These are phyloP conservation scores for Orycteropus afer DNA, from an alignment of 2,113 vertebrate genomes.

Conservation along the genomic window DNA sequence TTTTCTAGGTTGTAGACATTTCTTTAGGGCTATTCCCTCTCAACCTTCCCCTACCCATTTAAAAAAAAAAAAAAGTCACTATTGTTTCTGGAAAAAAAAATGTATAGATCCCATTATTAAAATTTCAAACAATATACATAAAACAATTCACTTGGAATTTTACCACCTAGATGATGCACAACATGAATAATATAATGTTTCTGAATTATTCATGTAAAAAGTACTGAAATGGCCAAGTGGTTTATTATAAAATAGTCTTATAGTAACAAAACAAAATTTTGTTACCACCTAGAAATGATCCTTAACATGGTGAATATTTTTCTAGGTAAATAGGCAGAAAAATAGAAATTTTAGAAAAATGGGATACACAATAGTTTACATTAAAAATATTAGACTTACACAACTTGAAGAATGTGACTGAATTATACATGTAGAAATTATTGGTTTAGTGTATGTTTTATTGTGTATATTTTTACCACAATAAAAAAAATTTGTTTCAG, in stretches of 20 bases:
- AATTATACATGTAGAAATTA: neutral
- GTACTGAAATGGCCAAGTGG: neutral
- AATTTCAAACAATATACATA: neutral
- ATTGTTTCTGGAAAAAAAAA: conserved; percentile 20
- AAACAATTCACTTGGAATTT: neutral
- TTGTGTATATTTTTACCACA: too few relatives aligned
- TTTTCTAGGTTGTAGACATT: neutral
- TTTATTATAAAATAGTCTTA: neutral
- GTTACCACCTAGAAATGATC: neutral
- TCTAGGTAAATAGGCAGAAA: neutral
- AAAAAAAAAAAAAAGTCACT: neutral
- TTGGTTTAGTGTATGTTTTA: too few relatives aligned
- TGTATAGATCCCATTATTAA: neutral
- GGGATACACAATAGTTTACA: neutral
- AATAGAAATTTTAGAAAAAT: neutral
- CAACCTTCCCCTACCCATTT: neutral
- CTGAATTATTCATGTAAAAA: neutral
- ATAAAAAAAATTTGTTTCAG: too few relatives aligned
- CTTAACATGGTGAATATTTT: neutral
- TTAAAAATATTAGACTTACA: neutral
- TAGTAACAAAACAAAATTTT: neutral
- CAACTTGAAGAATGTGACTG: neutral
- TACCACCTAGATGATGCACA: neutral
- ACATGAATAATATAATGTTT: neutral
- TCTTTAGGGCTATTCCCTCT: neutral